A percentile compares a stretch with the other conserved stretches of the same genome.
Conservation (phyloP, 2,797 vertebrate species). For the Philypnodon macrostomus region DNA sequence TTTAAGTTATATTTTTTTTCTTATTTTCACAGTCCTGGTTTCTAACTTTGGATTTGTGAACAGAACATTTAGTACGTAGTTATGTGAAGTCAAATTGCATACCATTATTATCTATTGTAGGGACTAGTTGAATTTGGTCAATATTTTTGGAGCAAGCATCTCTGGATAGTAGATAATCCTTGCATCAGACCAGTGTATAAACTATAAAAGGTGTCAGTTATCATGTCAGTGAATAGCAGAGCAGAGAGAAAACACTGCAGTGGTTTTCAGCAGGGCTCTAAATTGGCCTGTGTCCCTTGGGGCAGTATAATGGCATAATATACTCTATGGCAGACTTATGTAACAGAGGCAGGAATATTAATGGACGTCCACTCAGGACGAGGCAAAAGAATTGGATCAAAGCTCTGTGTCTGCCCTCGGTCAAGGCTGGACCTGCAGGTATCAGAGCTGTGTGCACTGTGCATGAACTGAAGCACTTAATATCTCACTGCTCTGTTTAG, state of each 20-base stretch:
- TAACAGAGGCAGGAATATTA: constrained; percentile 69
- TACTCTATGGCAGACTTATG: constrained; percentile 60
- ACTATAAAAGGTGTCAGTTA: neutral
- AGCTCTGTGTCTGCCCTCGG: constrained; percentile 32
- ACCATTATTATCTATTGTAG: too few relatives aligned
- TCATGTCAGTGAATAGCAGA: constrained; percentile 6
- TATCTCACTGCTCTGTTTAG: constrained; percentile 12
- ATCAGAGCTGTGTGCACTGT: constrained; percentile 12
- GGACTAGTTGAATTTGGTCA: too few relatives aligned
- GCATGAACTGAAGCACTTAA: constrained; percentile 12
- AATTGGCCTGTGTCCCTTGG: constrained; percentile 37
- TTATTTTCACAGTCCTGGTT: neutral
- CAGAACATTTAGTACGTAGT: neutral
- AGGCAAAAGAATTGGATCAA: constrained; percentile 49
- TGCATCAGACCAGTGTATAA: neutral
- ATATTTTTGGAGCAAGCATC: too few relatives aligned
- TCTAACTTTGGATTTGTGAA: neutral
- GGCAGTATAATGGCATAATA: constrained; percentile 51
- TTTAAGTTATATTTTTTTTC: constrained; percentile 7
- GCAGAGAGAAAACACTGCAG: constrained; percentile 17
- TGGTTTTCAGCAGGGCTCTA: constrained; percentile 19
- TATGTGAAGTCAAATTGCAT: too few relatives aligned
- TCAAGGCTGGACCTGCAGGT: constrained; percentile 15
- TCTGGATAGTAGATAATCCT: too few relatives aligned
- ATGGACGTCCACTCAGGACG: constrained; percentile 55